phyloP scores from a whole-genome alignment of 2,797 vertebrate genomes.

The Caiman crocodilus region DNA sequence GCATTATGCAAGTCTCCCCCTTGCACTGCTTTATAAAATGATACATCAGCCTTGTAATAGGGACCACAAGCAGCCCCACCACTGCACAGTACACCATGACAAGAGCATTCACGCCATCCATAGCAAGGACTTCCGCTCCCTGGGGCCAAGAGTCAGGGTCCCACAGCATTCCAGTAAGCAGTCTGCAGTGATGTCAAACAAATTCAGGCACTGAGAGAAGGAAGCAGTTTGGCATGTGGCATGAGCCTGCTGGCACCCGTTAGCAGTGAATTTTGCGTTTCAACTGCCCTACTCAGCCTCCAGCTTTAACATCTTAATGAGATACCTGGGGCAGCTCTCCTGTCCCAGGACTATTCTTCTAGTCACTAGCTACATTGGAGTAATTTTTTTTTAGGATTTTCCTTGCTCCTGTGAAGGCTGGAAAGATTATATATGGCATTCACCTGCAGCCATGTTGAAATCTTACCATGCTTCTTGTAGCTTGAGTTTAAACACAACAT shows the following conservation, averaged over 20 bases:
- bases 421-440: not conserved
- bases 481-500: not conserved
- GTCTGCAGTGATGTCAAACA: not conserved
- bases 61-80: not conserved
- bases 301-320: not conserved
- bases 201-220: too few species aligned
- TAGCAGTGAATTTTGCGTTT: not conserved
- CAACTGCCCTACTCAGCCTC: not conserved
- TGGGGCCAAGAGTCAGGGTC: rapidly evolving
- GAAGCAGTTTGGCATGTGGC: not conserved
- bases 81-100: not conserved
- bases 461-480: rapidly evolving
- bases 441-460: not conserved
- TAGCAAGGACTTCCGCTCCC: rapidly evolving
- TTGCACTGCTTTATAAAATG: not conserved
- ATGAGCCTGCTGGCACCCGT: rapidly evolving
- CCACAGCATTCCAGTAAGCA: rapidly evolving
- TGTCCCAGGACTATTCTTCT: not conserved
- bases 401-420: not conserved
- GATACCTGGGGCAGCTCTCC: not conserved
- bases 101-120: not conserved
- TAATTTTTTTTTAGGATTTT: not conserved
- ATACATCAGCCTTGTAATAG: not conserved
- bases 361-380: not conserved
- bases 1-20: not conserved